These are phyloP conservation scores for Leptinotarsa lineolata DNA, from an alignment of 1,140 invertebrate genomes.

Conservation along the genomic window DNA sequence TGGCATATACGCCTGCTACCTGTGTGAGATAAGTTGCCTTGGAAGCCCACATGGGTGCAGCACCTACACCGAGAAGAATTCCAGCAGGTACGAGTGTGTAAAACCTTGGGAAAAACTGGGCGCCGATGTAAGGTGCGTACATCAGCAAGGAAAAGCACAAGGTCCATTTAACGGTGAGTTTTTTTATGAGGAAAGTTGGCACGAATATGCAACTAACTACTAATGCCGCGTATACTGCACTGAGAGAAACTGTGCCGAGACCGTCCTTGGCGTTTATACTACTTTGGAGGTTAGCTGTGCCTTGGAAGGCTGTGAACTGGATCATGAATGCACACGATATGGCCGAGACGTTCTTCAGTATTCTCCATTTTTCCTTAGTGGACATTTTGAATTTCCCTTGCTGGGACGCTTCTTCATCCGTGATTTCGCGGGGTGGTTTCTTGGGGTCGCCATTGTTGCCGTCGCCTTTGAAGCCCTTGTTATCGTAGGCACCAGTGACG, in stretches of 20 bases:
- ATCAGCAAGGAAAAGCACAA: conserved; percentile 88
- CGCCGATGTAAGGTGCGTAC: conserved; percentile 91
- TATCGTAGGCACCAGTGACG: conserved; percentile 66
- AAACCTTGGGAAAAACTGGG: conserved; percentile 89
- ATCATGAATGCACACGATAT: conserved; percentile 89
- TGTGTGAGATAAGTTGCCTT: conserved; percentile 95
- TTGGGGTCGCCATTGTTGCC: conserved; percentile 58
- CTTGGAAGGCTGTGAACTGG: conserved; percentile 87
- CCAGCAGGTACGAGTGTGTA: conserved; percentile 92
- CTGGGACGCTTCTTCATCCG: conserved; percentile 66
- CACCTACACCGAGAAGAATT: conserved; percentile 85
- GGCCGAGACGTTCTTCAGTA: conserved; percentile 84
- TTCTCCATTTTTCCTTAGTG: conserved; percentile 80
- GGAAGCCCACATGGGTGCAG: conserved; percentile 95
- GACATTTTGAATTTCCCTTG: conserved; percentile 78
- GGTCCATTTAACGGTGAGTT: conserved; percentile 94
- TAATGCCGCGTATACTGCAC: conserved; percentile 85
- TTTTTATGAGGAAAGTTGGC: conserved; percentile 85
- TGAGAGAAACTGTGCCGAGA: conserved; percentile 81
- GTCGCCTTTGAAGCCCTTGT: conserved; percentile 68
- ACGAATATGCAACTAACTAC: conserved; percentile 92
- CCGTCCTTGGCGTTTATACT: conserved; percentile 84
- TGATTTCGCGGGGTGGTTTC: conserved; percentile 66
- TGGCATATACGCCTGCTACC: conserved; percentile 85
- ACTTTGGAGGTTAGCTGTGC: conserved; percentile 87